These are phyloP conservation scores for Acanthoscelides obtectus DNA, from an alignment of 2,888 invertebrate species.

Conservation along the genomic window DNA sequence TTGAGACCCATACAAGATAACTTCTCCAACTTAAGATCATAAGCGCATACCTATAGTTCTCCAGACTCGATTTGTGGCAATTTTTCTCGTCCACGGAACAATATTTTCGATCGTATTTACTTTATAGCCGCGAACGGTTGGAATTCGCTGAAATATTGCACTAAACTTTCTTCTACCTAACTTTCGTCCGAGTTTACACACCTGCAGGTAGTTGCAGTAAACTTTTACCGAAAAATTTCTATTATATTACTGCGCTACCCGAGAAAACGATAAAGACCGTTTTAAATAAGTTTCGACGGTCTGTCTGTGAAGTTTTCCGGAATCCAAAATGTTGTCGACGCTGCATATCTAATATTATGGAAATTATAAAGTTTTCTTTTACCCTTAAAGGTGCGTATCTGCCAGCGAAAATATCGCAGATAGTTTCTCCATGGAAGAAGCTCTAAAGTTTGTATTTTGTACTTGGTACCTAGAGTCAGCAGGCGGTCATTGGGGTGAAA, in stretches of 20 bases:
- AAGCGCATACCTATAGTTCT: too few species aligned
- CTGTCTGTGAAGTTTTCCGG: background rate
- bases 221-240: background rate
- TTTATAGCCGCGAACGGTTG: background rate
- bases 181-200: background rate
- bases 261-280: background rate
- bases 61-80: too few species aligned
- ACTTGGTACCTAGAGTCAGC: too few species aligned
- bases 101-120: background rate
- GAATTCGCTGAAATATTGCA: background rate
- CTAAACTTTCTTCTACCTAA: background rate
- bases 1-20: too few species aligned
- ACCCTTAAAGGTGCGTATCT: too few species aligned
- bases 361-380: background rate
- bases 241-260: background rate
- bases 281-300: background rate
- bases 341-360: background rate
- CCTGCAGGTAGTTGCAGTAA: background rate
- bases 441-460: too few species aligned
- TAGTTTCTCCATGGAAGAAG: too few species aligned
- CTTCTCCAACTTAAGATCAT: too few species aligned
- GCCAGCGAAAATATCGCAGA: too few species aligned
- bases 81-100: background rate
- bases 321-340: background rate
- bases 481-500: too few species aligned